A percentile compares a stretch with the other conserved stretches of the same genome.
phyloP scores from a whole-genome alignment of 92 coral and sea anemone species.

The Epizoanthus fatuus region DNA sequence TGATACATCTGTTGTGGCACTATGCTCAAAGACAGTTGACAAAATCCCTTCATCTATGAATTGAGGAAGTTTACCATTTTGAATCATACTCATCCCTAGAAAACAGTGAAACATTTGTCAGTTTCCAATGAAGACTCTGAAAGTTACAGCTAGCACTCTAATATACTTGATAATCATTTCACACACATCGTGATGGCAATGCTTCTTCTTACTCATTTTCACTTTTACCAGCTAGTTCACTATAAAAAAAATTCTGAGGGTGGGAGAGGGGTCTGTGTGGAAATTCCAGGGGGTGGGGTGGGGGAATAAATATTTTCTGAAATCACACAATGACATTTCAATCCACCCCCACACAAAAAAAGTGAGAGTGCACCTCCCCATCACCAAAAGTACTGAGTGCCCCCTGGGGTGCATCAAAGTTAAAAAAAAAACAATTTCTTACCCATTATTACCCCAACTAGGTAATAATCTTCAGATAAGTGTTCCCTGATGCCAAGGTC shows the following conservation, averaged over 20 bases:
- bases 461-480: slow-evolving; percentile 55
- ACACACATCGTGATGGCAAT: not conserved
- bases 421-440: slow-evolving; percentile 23
- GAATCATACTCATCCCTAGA: slow-evolving; percentile 36
- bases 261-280: no score
- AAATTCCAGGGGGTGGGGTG: no score
- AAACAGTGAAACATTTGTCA: slow-evolving; percentile 29
- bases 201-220: no score
- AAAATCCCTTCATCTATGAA: slow-evolving; percentile 27
- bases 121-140: slow-evolving; percentile 23
- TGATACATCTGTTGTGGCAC: slow-evolving; percentile 24
- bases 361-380: no score
- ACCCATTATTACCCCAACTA: slow-evolving; percentile 71
- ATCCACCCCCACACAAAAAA: no score
- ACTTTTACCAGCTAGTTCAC: no score
- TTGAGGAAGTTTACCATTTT: slow-evolving; percentile 29
- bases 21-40: slow-evolving; percentile 20
- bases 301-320: no score
- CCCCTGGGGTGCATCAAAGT: no score
- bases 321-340: no score
- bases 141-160: slow-evolving; percentile 29
- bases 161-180: not conserved
- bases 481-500: slow-evolving; percentile 66
- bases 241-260: no score
- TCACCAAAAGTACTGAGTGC: no score